phyloP scores from a whole-genome alignment of 2,113 vertebrate species.

The Leiothrix lutea region DNA sequence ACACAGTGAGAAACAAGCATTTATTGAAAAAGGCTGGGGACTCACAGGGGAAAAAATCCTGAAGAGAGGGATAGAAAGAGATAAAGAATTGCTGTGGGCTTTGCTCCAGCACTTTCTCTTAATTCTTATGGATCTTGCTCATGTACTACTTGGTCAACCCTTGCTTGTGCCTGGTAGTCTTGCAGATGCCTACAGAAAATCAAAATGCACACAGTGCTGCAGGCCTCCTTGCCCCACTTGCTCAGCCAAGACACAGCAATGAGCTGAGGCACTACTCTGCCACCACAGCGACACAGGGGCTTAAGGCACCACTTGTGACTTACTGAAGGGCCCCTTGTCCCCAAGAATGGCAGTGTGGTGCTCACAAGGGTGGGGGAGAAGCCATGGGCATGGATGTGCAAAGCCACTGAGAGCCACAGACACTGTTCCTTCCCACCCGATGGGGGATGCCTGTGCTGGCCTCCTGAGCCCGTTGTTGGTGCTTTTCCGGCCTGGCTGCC shows the following conservation, averaged over 20 bases:
- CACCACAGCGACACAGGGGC: background rate
- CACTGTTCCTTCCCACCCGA: accelerated
- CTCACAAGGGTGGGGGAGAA: background rate
- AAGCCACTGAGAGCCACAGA: background rate
- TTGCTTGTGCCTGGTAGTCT: background rate
- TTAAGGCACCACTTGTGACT: background rate
- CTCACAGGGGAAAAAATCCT: background rate
- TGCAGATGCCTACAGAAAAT: background rate
- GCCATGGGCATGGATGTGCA: accelerated
- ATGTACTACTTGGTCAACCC: background rate
- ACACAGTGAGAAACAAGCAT: background rate
- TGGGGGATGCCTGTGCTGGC: background rate
- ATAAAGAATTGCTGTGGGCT: background rate
- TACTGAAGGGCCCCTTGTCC: background rate
- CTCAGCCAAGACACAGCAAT: background rate
- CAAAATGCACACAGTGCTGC: accelerated
- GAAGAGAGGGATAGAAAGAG: background rate
- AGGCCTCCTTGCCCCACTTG: background rate
- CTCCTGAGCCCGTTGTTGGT: background rate
- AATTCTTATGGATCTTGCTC: background rate
- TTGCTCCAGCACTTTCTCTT: background rate
- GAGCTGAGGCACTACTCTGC: background rate
- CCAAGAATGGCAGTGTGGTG: accelerated
- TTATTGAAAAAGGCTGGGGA: background rate
- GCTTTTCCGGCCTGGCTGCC: background rate